Evolutionary conservation across 2,888 invertebrate genomes (phyloP), one percentile per base, ranked within the genome.

Genomic region (Emesis furor): DNA sequence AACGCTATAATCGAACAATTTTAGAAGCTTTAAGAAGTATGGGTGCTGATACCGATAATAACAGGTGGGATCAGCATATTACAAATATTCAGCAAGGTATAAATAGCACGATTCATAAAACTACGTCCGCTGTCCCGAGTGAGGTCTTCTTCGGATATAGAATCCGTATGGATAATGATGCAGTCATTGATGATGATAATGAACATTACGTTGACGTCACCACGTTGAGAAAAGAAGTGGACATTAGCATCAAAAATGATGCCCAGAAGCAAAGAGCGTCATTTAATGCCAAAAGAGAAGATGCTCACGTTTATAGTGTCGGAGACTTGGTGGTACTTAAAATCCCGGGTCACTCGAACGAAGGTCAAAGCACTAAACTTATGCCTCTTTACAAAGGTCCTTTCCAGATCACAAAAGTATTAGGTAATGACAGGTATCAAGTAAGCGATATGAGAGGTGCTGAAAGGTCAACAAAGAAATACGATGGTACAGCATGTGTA

Each of bases 281-380:
- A 0, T 90, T 89, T 76, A 89, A 89, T 39, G 14, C 79, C 0
- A 86, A 76, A 77, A 30, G 89, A 35, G 84, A 84, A 68, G 79
- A 83, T 5, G 86, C 89, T 3, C 73, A 17, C 3, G 67, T 62
- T 1, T 89, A 88, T 67, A 62, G 71, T 2, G 69, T 78, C 2
- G 89, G 84, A 3, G 89, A 90, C 30, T 83, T 89, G 12, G 88
- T 90, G 0, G 79, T 90, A 0, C 32, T 89, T 24, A 24, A 24
- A 24, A 24, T 24, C 24, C 24, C 24, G 24, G 24, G 24, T 24
- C 24, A 24, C 24, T 51, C 81, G 10, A 89, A 89, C 82, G 89
- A 90, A 7, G 89, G 89, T 0, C 82, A 87, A 46, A 90, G 89
- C 69, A 88, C 83, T 0, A 90, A 89, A 35, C 37, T 89, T 12